These are phyloP conservation scores for Hydrozoanthus gracilis DNA, from an alignment of 92 coral and sea anemone species.

Conservation along the genomic window DNA sequence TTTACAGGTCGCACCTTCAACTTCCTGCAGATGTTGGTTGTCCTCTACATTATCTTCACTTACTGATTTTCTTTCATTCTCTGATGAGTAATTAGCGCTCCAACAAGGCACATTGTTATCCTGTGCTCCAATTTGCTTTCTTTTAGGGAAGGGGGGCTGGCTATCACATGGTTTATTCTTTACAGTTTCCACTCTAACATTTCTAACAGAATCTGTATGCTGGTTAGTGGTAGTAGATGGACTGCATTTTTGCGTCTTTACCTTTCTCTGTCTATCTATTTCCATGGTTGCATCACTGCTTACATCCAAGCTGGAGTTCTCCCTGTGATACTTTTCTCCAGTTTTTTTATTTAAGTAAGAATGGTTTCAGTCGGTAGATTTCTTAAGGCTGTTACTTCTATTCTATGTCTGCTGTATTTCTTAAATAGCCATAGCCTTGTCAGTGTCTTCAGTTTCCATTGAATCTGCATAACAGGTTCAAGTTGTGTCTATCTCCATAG, in stretches of 20 bases:
- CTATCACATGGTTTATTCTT: neutral
- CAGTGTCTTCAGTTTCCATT: conserved; percentile 8
- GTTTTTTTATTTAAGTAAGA: too few relatives aligned
- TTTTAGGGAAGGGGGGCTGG: neutral
- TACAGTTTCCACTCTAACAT: neutral
- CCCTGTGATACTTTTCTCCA: neutral
- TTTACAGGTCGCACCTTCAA: neutral
- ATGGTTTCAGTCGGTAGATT: neutral
- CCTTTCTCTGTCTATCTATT: neutral
- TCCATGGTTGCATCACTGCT: conserved; percentile 15
- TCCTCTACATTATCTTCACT: neutral
- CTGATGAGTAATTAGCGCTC: too few relatives aligned
- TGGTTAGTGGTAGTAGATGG: neutral
- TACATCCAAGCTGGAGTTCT: neutral
- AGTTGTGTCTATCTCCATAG: neutral
- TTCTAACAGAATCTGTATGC: neutral
- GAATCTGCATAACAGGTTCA: neutral
- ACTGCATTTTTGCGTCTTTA: neutral
- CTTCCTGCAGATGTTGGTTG: neutral
- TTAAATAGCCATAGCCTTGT: neutral
- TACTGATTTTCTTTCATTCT: neutral
- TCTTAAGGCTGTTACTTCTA: neutral
- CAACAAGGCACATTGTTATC: too few relatives aligned
- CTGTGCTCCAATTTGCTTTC: neutral
- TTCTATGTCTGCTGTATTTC: neutral